phyloP scores from a whole-genome alignment of 2,113 vertebrate genomes.

The Illadopsis cleaveri region DNA sequence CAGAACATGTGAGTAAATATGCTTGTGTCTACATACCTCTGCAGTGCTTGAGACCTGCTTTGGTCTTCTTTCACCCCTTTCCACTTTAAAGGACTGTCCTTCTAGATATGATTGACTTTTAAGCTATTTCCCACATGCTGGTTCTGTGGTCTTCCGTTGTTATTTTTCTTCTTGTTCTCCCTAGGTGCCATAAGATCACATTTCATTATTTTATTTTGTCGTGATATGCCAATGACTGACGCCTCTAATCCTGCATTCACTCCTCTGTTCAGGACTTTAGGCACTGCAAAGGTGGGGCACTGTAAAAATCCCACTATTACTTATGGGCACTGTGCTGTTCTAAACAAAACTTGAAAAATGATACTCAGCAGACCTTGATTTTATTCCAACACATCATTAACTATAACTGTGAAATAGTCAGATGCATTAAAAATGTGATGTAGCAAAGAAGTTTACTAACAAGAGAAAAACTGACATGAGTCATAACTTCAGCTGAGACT shows the following conservation, averaged over 20 bases:
- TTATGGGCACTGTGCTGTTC: background rate
- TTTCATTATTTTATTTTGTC: slow-evolving; percentile 15
- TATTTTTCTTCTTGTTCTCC: background rate
- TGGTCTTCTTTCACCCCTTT: background rate
- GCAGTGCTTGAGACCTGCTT: background rate
- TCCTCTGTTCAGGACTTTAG: background rate
- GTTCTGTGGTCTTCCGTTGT: background rate
- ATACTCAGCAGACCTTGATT: background rate
- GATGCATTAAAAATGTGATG: background rate
- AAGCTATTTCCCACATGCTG: background rate
- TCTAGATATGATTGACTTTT: background rate
- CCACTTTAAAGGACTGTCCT: background rate
- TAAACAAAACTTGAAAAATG: background rate
- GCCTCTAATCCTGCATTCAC: background rate
- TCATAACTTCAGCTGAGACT: slow-evolving; percentile 9
- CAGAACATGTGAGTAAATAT: background rate
- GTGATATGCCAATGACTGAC: background rate
- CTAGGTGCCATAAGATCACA: background rate
- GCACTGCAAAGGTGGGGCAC: background rate
- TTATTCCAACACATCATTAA: background rate
- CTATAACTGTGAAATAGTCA: background rate
- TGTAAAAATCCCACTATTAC: background rate
- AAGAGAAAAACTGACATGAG: background rate
- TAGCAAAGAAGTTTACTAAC: slow-evolving; percentile 13
- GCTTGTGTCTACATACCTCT: background rate